Base-by-base conservation (phyloP, 2,888 invertebrate genomes). In the Leptinotarsa tumamoca region DNA sequence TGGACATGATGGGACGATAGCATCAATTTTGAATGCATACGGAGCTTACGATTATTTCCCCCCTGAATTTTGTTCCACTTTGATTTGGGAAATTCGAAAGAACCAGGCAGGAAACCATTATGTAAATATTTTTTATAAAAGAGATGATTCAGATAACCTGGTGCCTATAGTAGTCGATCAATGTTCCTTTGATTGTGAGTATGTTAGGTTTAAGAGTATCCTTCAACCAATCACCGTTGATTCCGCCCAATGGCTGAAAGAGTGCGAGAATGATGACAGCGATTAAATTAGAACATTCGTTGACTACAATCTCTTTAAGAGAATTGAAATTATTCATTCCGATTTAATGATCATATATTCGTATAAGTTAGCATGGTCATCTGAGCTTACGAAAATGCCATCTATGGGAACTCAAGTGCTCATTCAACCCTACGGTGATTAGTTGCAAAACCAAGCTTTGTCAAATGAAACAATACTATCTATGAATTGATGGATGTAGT, bases 1-100 rank as follows among this genome's bases (percentile, higher is more conserved):
- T 79, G 95, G 90, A 0, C 97, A 97, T 83, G 97, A 97, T 85
- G 91, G 93, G 0, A 96, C 95, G 0, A 88, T 97, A 17, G 94
- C 93, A 0, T 93, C 91, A 82, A 82, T 96, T 56, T 89, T 96
- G 1, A 93, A 93, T 86, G 90, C 93, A 0, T 87, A 97, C 15
- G 91, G 91, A 15, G 80, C 95, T n/a, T 96, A 91, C 82, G 90
- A 94, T 77, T 88, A 89, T 15, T 92, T 92, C 75, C 91, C 91
- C 80, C 95, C 95, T 0, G 91, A 91, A 0, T 95, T 94, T 81
- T 89, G 92, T 0, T 90, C 95, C 0, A 91, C 93, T 5, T 87
- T 96, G 23, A 86, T 96, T 63, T 86, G 96, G 70, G 96, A 97
- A 86, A 88, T 96, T 4, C 83, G 85, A 4, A 73, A 68, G 49